Conservation (phyloP, 2,797 vertebrate genomes). For the Apogon talboti region DNA sequence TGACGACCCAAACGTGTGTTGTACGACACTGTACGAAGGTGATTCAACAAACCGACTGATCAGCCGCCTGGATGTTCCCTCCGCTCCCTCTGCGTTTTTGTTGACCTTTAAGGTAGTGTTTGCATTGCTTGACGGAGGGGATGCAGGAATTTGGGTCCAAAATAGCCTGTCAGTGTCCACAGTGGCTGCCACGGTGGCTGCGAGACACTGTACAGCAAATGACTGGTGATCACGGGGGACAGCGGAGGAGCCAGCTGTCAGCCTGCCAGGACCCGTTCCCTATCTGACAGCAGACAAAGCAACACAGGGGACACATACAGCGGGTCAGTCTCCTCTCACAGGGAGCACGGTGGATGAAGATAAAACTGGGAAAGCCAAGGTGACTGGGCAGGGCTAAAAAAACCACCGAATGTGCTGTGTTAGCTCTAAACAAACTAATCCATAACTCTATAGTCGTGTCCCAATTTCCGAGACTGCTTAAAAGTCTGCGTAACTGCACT, state of each 20-base stretch:
- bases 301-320: slow-evolving; percentile 53
- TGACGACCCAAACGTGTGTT: slow-evolving; percentile 2
- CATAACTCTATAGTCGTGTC: slow-evolving; percentile 5
- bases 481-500: slow-evolving; percentile 9
- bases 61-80: slow-evolving; percentile 31
- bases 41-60: slow-evolving; percentile 35
- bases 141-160: slow-evolving; percentile 70
- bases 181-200: slow-evolving; percentile 55
- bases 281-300: slow-evolving; percentile 54
- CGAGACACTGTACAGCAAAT: slow-evolving; percentile 73
- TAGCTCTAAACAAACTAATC: slow-evolving; percentile 29
- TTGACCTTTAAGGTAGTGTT: slow-evolving; percentile 68
- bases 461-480: not conserved
- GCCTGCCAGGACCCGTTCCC: slow-evolving; percentile 59
- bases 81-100: slow-evolving; percentile 42
- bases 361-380: slow-evolving; percentile 49
- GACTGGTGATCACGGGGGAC: slow-evolving; percentile 71
- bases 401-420: slow-evolving; percentile 13
- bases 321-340: slow-evolving; percentile 40
- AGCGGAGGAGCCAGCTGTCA: slow-evolving; percentile 73
- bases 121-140: slow-evolving; percentile 68
- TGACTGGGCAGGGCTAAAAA: slow-evolving; percentile 23
- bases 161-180: slow-evolving; percentile 74
- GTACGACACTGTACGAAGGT: not conserved
- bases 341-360: slow-evolving; percentile 41